A percentile compares a stretch with the other conserved stretches of the same genome.
Evolutionary conservation across 2,113 vertebrate genomes (phyloP).

Genomic region (Paraplagusia blochii): DNA sequence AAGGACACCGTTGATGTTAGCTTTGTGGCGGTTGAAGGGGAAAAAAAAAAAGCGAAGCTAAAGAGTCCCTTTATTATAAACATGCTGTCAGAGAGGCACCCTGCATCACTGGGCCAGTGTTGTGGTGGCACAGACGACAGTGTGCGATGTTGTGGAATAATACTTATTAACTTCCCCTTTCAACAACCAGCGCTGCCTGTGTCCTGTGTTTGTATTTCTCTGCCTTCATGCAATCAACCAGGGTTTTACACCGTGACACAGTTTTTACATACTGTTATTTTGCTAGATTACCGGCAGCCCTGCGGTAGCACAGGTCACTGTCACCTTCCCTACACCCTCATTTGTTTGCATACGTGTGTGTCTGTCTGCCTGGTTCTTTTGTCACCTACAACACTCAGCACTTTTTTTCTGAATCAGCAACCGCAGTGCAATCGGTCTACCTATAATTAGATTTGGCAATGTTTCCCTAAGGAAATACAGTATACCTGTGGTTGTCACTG

Average conservation of each 20-base stretch:
- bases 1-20: slow-evolving; percentile 43
- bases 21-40: slow-evolving; percentile 4
- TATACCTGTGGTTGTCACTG: background rate
- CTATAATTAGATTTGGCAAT: background rate
- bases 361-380: background rate
- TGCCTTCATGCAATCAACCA: slow-evolving; percentile 8
- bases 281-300: slow-evolving; percentile 7
- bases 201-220: background rate
- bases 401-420: slow-evolving; percentile 2
- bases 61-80: slow-evolving; percentile 27
- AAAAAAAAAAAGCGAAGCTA: slow-evolving; percentile 4
- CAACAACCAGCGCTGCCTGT: slow-evolving; percentile 13
- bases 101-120: slow-evolving; percentile 18
- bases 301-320: background rate
- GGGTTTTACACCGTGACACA: slow-evolving; percentile 18
- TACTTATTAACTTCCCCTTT: slow-evolving; percentile 25
- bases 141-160: slow-evolving; percentile 50
- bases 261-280: slow-evolving; percentile 6
- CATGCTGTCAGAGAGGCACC: slow-evolving; percentile 28
- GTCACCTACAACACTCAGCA: background rate
- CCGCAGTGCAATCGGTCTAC: background rate
- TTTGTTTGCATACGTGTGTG: background rate
- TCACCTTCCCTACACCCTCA: slow-evolving; percentile 1
- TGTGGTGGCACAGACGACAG: slow-evolving; percentile 23
- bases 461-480: background rate